Base-by-base conservation (phyloP, 2,797 vertebrate genomes). In the Chromobotia macracanthus region DNA sequence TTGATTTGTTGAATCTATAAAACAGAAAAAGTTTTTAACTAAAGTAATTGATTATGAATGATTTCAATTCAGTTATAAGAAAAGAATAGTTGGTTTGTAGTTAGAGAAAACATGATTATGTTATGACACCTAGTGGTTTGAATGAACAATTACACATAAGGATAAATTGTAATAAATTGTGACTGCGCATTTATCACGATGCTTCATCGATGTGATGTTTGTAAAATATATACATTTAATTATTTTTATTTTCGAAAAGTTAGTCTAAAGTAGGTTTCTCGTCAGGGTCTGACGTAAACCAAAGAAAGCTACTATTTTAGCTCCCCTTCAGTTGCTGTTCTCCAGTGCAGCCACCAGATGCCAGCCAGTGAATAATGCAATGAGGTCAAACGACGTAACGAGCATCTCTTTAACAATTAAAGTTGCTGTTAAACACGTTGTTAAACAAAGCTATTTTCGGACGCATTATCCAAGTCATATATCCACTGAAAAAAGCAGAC, bases 331-430 rank as follows among this genome's bases (percentile, higher is more conserved):
- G 10, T n/a, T 58, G 61, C 16, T 38, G 23, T 50, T 60, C 50
- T 44, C 12, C n/a, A 28, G 6, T 28, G 56, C 15, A 53, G 41
- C 82, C 87, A 85, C 72, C 61, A 80, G 81, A 77, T 83, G 86
- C 74, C 75, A 82, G 82, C 63, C 86, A 10, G 60, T 61, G 1
- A 25, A 35, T 38, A 73, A 61, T 51, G 28, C 56, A 78, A 66
- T 9, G 4, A 65, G 21, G 3, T 50, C 44, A 60, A 60, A 74
- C 15, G 7, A 67, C 23, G 23, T 38, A 10, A 64, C 31, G 35
- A 38, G 31, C 31, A 4, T 38, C 28, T 61, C 8, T 63, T 18
- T 38, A 28, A 61, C 2, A 56, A 13, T 4, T 15, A 12, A 1
- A 58, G 10, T 25, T 31, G 60, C 15, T 35, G 3, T 63, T 31